Percentiles rank a stretch among this genome's conserved stretches.
phyloP scores from a whole-genome alignment of 2,113 vertebrate species.

The Barbus barbus region DNA sequence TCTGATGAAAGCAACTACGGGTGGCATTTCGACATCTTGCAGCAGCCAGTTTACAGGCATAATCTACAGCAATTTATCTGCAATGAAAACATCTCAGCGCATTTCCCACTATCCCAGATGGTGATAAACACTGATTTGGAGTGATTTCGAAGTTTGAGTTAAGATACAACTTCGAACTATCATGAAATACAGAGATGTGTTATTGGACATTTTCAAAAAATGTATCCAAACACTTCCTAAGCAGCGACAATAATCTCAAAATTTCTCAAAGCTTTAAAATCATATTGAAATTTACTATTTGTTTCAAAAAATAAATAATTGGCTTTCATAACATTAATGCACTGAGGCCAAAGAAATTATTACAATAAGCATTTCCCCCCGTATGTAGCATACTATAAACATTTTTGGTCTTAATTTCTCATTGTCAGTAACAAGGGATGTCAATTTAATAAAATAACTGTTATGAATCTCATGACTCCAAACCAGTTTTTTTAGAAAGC shows the following conservation, averaged over 20 bases:
- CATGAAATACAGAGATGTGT: background rate
- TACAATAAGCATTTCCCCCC: background rate
- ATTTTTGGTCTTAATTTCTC: no score
- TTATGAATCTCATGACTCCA: no score
- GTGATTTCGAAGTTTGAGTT: background rate
- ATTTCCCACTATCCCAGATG: background rate
- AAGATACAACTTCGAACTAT: background rate
- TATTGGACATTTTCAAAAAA: background rate
- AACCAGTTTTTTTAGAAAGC: no score
- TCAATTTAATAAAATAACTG: no score
- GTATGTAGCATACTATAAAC: no score
- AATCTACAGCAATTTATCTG: no score
- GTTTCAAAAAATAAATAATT: background rate
- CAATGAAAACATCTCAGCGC: background rate
- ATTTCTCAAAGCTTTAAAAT: background rate
- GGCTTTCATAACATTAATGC: background rate
- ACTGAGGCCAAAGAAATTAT: background rate
- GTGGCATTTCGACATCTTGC: background rate
- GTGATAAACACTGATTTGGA: background rate
- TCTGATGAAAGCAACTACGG: constrained; percentile 8
- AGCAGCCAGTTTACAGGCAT: background rate
- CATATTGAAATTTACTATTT: background rate
- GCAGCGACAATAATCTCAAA: background rate
- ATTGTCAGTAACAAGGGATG: no score
- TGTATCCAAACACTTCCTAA: background rate